Evolutionary conservation across 2,797 vertebrate genomes (phyloP), one percentile per base, ranked within the genome.

Genomic region (Darevskia mixta): DNA sequence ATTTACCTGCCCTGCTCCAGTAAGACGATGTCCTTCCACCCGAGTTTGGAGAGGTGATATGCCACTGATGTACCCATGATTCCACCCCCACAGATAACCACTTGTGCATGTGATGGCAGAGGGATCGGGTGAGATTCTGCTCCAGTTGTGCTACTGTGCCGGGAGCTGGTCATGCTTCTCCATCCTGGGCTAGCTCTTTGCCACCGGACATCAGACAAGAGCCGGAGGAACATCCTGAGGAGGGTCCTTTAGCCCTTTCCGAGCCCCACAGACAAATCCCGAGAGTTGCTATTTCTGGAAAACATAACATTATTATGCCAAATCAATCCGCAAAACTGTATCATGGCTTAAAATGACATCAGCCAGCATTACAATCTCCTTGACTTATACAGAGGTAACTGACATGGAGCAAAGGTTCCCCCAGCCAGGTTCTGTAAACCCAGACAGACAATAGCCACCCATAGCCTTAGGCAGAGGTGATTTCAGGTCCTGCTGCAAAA

Each of bases 1-100:
- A 58, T 96, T 97, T 95, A 99, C 99, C 99, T 98, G 95, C 99
- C 99, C 96, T 99, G 99, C 91, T 99, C 99, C 91, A 99, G 95
- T 27, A 99, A 96, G 55, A 99, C 96, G 20, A 99, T 93, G 84
- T 99, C 98, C 66, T 97, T 98, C 98, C 98, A 99, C 2, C 99
- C 99, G 93, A 99, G 96, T 91, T 98, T 98, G 92, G 98, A 97
- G 38, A 99, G 98, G 92, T 99, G 99, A 95, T 99, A 99, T 0
- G 99, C 99, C 87, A 99, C 98, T 0, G 99, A 99, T 0, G 98
- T 98, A 29, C 99, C 99, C 91, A 98, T 96, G 55, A 99, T 97
- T 8, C 99, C 99, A 4, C 98, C 98, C 2, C 99, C 98, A 89
- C 99, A 99, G 95, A 99, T 98, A 86, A 99, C 98, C 82, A 99